A percentile compares a stretch with the other conserved stretches of the same genome.
phyloP scores from a whole-genome alignment of 92 coral and sea anemone genomes.

The Parazoanthus darwini region DNA sequence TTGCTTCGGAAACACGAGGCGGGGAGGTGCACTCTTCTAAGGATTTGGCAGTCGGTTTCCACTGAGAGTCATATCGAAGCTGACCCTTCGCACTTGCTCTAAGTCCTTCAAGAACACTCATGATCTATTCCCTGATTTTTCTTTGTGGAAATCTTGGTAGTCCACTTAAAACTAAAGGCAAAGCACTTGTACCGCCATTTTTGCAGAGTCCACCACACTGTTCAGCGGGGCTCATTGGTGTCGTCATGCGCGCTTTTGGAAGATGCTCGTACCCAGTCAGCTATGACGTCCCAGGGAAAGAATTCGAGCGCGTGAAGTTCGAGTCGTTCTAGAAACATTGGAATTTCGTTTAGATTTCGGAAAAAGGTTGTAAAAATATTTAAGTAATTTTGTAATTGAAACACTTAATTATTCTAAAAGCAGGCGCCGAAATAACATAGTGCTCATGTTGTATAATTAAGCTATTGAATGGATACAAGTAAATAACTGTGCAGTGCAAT shows the following conservation, averaged over 20 bases:
- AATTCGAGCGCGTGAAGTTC: neutral
- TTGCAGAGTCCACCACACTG: neutral
- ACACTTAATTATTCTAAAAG: neutral
- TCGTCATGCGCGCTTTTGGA: neutral
- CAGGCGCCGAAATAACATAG: neutral
- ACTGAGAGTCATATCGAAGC: conserved; percentile 65
- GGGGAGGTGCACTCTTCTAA: conserved; percentile 63
- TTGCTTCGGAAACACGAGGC: conserved; percentile 38
- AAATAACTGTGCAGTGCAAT: conserved; percentile 8
- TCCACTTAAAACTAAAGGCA: neutral
- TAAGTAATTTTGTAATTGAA: neutral
- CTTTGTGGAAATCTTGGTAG: neutral
- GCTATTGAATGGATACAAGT: neutral
- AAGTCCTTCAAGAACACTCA: conserved; percentile 58
- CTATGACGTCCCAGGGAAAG: conserved; percentile 1
- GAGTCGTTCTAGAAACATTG: conserved; percentile 14
- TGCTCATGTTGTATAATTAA: neutral
- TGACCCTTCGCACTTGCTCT: conserved; percentile 70
- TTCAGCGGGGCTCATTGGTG: neutral
- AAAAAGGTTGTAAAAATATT: neutral
- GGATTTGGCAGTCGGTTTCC: conserved; percentile 59
- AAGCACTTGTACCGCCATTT: neutral
- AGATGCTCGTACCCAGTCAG: conserved; percentile 1
- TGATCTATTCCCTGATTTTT: neutral
- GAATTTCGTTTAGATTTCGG: neutral